phyloP scores from a whole-genome alignment of 2,797 vertebrate species.

The Tragopan temminckii region DNA sequence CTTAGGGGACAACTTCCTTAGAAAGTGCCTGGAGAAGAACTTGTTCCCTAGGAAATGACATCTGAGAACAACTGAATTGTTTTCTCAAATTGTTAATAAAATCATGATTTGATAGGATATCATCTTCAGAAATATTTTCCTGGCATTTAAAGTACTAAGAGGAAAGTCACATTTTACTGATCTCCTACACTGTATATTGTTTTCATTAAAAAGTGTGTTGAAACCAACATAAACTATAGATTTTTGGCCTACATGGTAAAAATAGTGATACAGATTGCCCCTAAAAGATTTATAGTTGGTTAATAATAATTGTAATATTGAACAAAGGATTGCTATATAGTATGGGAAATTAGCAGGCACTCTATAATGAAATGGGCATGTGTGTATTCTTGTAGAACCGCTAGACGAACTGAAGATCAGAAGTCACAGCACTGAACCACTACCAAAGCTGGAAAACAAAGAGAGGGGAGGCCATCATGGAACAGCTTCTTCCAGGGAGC shows the following conservation, averaged over 20 bases:
- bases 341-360: not conserved
- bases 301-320: not conserved
- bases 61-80: not conserved
- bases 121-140: not conserved
- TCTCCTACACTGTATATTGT: not conserved
- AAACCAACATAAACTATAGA: not conserved
- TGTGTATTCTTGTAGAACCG: conserved; percentile 80
- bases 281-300: not conserved
- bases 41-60: not conserved
- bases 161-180: not conserved
- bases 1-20: not conserved
- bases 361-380: not conserved
- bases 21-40: not conserved
- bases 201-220: not conserved
- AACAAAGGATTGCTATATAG: not conserved
- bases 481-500: conserved; percentile 85
- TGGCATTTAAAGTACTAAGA: not conserved
- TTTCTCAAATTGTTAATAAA: conserved; percentile 9
- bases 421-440: conserved; percentile 89
- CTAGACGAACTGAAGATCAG: conserved; percentile 89
- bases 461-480: conserved; percentile 85
- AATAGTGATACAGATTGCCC: not conserved
- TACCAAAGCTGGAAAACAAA: conserved; percentile 91
- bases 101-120: not conserved
- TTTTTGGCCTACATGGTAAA: not conserved